phyloP scores from a whole-genome alignment of 1,140 invertebrate species.

The Eciton burchellii region DNA sequence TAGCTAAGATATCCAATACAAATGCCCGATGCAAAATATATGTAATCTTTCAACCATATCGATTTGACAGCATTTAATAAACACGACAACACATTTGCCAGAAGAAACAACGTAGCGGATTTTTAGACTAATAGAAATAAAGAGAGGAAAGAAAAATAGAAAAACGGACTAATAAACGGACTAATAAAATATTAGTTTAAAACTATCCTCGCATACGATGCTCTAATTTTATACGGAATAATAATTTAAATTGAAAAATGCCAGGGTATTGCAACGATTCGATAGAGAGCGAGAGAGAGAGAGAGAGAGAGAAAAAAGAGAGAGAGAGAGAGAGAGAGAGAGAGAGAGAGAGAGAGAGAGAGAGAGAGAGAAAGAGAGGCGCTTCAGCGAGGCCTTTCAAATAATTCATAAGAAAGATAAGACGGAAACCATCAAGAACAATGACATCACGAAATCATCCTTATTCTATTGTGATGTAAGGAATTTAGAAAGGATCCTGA shows the following conservation, averaged over 20 bases:
- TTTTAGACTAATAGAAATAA: too few species aligned
- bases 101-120: neutral
- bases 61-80: slow-evolving; percentile 3
- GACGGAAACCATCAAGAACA: neutral
- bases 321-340: too few species aligned
- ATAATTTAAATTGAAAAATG: neutral
- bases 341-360: too few species aligned
- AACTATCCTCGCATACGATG: neutral
- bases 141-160: too few species aligned
- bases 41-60: slow-evolving; percentile 21
- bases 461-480: slow-evolving; percentile 54
- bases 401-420: neutral
- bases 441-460: slow-evolving; percentile 15
- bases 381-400: too few species aligned
- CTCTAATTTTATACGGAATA: neutral
- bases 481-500: slow-evolving; percentile 51
- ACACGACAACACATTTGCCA: neutral
- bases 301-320: too few species aligned
- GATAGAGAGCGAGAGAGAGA: neutral
- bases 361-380: too few species aligned
- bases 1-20: neutral
- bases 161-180: too few species aligned
- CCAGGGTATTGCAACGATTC: neutral
- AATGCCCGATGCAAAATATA: neutral
- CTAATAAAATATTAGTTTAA: neutral